Conservation (phyloP, 2,113 vertebrate species). For the Naja naja region DNA sequence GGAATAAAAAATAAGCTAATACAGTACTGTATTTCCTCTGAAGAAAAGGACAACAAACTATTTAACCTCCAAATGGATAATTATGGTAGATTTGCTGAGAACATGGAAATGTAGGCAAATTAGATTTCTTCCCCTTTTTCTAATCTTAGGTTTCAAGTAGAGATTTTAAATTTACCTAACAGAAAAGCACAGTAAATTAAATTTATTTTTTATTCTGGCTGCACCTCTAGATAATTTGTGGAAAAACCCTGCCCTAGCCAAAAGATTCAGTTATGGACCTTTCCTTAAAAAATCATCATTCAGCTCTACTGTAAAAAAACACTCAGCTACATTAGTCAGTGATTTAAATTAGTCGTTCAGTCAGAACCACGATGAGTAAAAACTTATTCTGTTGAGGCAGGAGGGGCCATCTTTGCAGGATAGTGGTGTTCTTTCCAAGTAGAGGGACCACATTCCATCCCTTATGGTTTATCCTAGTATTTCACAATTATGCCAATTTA, state of each 20-base stretch:
- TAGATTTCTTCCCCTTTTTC: not conserved
- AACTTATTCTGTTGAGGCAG: not conserved
- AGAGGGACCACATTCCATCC: not conserved
- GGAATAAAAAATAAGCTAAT: not conserved
- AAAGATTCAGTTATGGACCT: not conserved
- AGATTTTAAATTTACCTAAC: not conserved
- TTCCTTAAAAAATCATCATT: not conserved
- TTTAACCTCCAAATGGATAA: not conserved
- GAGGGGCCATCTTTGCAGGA: not conserved
- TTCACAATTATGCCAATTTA: not conserved
- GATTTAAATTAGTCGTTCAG: not conserved
- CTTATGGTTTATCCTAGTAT: not conserved
- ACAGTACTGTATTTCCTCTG: not conserved
- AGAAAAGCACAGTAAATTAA: not conserved
- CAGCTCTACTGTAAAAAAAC: not conserved
- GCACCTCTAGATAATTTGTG: not conserved
- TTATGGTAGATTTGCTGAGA: not conserved
- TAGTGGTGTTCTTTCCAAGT: not conserved
- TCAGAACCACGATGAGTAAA: not conserved
- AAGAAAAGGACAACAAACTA: not conserved
- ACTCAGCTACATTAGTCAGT: not conserved
- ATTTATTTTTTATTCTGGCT: not conserved
- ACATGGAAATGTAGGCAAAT: not conserved
- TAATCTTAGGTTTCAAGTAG: not conserved
- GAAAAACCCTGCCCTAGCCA: not conserved